A percentile compares a stretch with the other conserved stretches of the same genome.
Evolutionary conservation across 2,797 vertebrate genomes (phyloP).

Genomic region (Sebastolobus alascanus): DNA sequence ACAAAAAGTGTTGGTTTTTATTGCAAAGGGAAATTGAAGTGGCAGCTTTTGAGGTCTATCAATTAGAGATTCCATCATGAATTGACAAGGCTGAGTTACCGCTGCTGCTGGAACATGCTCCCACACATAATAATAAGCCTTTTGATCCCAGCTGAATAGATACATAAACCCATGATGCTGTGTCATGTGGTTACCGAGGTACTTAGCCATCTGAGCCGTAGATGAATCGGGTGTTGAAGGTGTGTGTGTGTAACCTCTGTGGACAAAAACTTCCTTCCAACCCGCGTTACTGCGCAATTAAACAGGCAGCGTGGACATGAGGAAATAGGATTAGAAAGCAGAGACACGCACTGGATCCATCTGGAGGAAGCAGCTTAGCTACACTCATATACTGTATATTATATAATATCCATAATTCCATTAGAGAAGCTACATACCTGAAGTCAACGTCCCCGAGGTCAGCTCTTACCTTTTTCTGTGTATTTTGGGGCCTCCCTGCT

Average conservation of each 20-base stretch:
- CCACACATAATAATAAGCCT: conserved; percentile 35
- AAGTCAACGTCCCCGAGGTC: neutral
- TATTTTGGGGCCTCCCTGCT: neutral
- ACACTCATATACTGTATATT: neutral
- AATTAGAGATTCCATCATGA: conserved; percentile 78
- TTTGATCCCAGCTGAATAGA: conserved; percentile 60
- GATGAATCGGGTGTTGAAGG: conserved; percentile 28
- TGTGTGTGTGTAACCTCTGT: conserved; percentile 3
- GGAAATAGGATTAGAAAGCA: conserved; percentile 49
- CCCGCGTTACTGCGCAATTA: conserved; percentile 33
- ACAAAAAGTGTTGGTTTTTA: conserved; percentile 54
- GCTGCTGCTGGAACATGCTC: conserved; percentile 30
- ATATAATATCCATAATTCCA: conserved; percentile 14
- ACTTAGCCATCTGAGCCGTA: conserved; percentile 44
- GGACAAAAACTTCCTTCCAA: conserved; percentile 29
- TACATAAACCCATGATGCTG: conserved; percentile 48
- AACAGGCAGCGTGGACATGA: conserved; percentile 16
- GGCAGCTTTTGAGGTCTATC: conserved; percentile 69
- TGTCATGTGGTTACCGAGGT: conserved; percentile 51
- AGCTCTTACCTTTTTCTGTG: neutral
- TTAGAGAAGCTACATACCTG: neutral
- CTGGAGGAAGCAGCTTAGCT: conserved; percentile 25
- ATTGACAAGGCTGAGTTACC: conserved; percentile 74
- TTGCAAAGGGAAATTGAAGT: conserved; percentile 72
- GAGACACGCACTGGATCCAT: conserved; percentile 2